These are phyloP conservation scores for Drosophila bunnanda DNA, from an alignment of 2,888 invertebrate genomes.

Conservation along the genomic window DNA sequence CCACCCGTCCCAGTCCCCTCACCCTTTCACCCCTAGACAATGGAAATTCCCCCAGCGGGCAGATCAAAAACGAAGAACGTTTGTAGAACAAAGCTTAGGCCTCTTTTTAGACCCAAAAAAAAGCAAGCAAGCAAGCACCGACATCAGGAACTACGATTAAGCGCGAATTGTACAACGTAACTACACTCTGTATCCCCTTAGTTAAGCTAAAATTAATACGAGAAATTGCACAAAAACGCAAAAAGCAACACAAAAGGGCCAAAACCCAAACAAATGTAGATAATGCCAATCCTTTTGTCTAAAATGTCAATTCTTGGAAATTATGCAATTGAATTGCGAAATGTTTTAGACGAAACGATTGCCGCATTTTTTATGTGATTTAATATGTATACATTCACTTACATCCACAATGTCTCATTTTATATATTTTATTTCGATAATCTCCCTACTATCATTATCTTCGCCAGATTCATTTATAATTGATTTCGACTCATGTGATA, in stretches of 20 bases:
- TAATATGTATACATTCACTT: slow-evolving; percentile 37
- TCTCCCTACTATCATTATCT: slow-evolving; percentile 44
- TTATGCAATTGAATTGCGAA: slow-evolving; percentile 55
- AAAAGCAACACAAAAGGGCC: slow-evolving; percentile 24
- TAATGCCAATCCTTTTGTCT: slow-evolving; percentile 83
- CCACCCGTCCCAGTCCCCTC: slow-evolving; percentile 36
- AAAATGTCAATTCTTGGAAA: slow-evolving; percentile 76
- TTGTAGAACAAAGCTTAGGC: slow-evolving; percentile 11
- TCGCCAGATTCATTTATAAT: slow-evolving; percentile 41
- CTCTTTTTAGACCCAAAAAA: slow-evolving; percentile 23
- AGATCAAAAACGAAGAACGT: slow-evolving; percentile 17
- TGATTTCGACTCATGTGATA: slow-evolving; percentile 60
- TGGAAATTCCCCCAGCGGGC: slow-evolving; percentile 34
- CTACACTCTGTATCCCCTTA: slow-evolving; percentile 84
- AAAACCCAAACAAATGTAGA: slow-evolving; percentile 66
- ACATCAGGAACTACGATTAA: slow-evolving; percentile 32
- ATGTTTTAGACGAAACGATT: slow-evolving; percentile 83
- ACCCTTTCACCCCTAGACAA: slow-evolving; percentile 30
- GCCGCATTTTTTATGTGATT: slow-evolving; percentile 74
- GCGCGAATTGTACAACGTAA: slow-evolving; percentile 76
- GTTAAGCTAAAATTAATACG: slow-evolving; percentile 63
- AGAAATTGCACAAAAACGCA: slow-evolving; percentile 34
- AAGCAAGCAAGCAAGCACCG: not conserved
- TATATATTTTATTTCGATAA: slow-evolving; percentile 40
- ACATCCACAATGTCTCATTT: slow-evolving; percentile 41